These are phyloP conservation scores for Agelas oroides DNA, from an alignment of 37 sponge, comb jelly and placozoan genomes.

Conservation along the genomic window DNA sequence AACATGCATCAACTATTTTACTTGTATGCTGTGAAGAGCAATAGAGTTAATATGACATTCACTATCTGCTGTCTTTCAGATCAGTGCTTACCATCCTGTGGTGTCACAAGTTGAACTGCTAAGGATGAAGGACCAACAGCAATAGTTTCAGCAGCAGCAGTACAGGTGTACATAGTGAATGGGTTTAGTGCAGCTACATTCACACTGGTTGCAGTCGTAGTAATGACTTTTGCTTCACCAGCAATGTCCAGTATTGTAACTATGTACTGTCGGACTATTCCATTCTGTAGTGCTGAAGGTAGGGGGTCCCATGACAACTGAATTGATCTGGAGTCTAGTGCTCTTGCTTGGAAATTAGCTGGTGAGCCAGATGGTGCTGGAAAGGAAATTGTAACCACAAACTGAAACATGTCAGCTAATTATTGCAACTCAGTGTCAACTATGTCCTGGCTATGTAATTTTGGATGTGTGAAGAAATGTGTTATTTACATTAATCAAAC, in stretches of 20 bases:
- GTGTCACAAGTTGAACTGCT: too few relatives aligned
- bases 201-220: neutral
- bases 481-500: too few relatives aligned
- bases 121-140: constrained; percentile 21
- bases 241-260: constrained; percentile 5
- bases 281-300: constrained; percentile 32
- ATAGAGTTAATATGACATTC: too few relatives aligned
- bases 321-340: neutral
- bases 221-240: neutral
- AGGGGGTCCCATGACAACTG: constrained; percentile 39
- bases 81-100: too few relatives aligned
- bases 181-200: constrained; percentile 14
- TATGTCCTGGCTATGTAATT: too few relatives aligned
- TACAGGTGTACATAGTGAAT: constrained; percentile 6
- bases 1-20: too few relatives aligned
- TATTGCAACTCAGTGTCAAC: too few relatives aligned
- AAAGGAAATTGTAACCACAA: too few relatives aligned
- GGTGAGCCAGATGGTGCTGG: neutral
- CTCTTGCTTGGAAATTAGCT: neutral
- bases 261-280: constrained; percentile 26
- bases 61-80: too few relatives aligned
- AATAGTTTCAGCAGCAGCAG: constrained; percentile 48
- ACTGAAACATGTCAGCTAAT: too few relatives aligned
- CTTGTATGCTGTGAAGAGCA: too few relatives aligned
- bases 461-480: too few relatives aligned